Evolutionary conservation across 2,888 invertebrate species (phyloP).

Genomic region (Limulus polyphemus): DNA sequence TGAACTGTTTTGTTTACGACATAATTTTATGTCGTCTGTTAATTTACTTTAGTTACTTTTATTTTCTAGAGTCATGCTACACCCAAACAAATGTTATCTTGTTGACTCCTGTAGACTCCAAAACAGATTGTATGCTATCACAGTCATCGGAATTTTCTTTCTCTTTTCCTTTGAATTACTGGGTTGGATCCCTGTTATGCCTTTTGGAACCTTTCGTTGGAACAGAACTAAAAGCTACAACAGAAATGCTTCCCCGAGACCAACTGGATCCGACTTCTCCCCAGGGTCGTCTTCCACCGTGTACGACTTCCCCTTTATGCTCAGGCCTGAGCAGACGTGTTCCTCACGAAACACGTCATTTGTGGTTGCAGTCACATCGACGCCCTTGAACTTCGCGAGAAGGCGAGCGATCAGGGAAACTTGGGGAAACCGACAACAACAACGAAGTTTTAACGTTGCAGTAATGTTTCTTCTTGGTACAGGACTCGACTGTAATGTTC

Average conservation of each 20-base stretch:
- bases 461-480: constrained; percentile 9
- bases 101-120: neutral
- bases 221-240: neutral
- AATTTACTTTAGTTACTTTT: too few relatives aligned
- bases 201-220: neutral
- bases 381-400: constrained; percentile 2
- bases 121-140: neutral
- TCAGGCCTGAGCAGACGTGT: neutral
- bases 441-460: neutral
- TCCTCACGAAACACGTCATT: neutral
- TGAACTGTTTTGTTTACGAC: too few relatives aligned
- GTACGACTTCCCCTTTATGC: neutral
- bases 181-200: neutral
- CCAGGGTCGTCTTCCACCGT: too few relatives aligned
- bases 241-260: neutral
- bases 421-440: constrained; percentile 4
- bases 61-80: too few relatives aligned
- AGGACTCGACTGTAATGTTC: neutral
- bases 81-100: too few relatives aligned
- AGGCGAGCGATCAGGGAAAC: constrained; percentile 10
- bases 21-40: too few relatives aligned
- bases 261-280: too few relatives aligned
- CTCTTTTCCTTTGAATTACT: neutral
- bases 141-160: neutral
- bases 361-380: constrained; percentile 5